phyloP scores from a whole-genome alignment of 2,797 vertebrate species.

The Oreortyx pictus region DNA sequence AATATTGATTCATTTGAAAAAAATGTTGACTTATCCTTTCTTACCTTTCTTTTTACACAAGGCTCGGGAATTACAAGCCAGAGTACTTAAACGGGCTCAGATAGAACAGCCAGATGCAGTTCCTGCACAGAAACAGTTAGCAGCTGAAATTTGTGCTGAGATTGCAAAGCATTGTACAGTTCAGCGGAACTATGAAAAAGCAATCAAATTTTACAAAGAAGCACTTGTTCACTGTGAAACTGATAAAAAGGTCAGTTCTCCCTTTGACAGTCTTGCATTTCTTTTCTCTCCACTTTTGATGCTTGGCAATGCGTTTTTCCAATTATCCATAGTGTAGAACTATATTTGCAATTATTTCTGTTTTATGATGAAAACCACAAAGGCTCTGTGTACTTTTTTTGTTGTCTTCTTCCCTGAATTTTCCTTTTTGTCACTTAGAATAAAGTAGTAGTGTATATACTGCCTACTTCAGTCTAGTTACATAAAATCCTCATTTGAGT shows the following conservation, averaged over 20 bases:
- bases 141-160: slow-evolving; percentile 95
- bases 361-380: neutral
- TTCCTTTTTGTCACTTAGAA: neutral
- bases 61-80: slow-evolving; percentile 94
- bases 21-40: neutral
- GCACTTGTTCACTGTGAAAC: slow-evolving; percentile 97
- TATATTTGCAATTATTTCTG: neutral
- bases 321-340: neutral
- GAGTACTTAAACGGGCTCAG: slow-evolving; percentile 92
- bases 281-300: slow-evolving; percentile 19
- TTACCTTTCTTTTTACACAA: slow-evolving; percentile 53
- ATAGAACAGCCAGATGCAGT: slow-evolving; percentile 92
- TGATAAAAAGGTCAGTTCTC: slow-evolving; percentile 92
- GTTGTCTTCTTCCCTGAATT: neutral
- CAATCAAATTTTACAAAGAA: slow-evolving; percentile 99
- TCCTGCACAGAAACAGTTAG: slow-evolving; percentile 90
- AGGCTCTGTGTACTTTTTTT: neutral
- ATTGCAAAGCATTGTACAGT: slow-evolving; percentile 94
- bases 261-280: neutral
- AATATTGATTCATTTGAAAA: neutral
- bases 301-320: neutral
- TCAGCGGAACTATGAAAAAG: slow-evolving; percentile 94
- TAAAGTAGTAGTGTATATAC: neutral
- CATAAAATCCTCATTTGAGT: neutral
- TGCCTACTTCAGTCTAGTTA: neutral